Percentiles rank a stretch among this genome's conserved stretches.
These are phyloP conservation scores for Phyllotreta cruciferae DNA, from an alignment of 2,888 invertebrate genomes.

Conservation along the genomic window DNA sequence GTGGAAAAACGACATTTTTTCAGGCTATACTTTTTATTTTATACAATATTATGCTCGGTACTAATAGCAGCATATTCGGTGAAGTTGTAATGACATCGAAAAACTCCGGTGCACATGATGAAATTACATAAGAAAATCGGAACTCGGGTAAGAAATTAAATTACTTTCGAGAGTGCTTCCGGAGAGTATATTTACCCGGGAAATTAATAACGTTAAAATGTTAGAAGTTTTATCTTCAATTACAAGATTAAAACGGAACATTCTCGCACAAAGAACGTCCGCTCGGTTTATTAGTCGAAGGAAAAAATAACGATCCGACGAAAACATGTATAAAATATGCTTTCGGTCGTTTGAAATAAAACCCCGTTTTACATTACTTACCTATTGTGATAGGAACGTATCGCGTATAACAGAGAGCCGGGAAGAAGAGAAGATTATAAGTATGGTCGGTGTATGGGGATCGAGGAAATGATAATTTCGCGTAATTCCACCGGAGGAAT, in stretches of 20 bases:
- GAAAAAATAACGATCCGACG: background rate
- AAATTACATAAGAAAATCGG: conserved; percentile 9
- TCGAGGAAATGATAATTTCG: too few species aligned
- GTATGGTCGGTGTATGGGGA: too few species aligned
- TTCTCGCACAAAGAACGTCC: background rate
- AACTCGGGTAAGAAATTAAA: conserved; percentile 17
- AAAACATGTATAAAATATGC: conserved; percentile 10
- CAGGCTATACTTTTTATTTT: too few species aligned
- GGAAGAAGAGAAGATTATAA: too few species aligned
- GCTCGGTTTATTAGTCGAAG: conserved; percentile 1
- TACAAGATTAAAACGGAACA: conserved; percentile 16
- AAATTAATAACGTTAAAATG: conserved; percentile 22
- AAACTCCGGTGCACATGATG: conserved; percentile 12
- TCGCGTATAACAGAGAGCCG: too few species aligned
- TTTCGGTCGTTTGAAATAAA: background rate
- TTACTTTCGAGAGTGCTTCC: conserved; percentile 15
- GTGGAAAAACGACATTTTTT: too few species aligned
- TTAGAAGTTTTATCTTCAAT: conserved; percentile 17
- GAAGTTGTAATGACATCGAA: conserved; percentile 13
- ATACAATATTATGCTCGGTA: too few species aligned
- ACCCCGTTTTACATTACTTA: too few species aligned
- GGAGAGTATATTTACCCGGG: conserved; percentile 5
- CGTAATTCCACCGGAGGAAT: too few species aligned
- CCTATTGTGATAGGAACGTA: too few species aligned
- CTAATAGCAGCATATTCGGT: too few species aligned